A percentile compares a stretch with the other conserved stretches of the same genome.
Evolutionary conservation across 1,140 invertebrate genomes (phyloP).

Genomic region (Dendrolimus punctatus): DNA sequence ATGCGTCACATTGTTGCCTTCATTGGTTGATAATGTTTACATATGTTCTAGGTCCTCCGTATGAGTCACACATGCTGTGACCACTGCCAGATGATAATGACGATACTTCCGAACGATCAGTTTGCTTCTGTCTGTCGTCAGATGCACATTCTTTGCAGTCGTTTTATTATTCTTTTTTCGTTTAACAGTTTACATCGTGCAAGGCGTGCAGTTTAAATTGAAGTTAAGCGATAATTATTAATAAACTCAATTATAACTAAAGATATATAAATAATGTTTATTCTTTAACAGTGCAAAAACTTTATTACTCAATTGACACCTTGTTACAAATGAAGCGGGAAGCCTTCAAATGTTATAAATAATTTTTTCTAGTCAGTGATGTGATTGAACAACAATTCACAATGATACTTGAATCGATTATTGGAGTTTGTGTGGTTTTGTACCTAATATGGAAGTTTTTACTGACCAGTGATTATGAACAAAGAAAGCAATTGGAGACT

Average conservation of each 20-base stretch:
- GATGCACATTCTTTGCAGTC: conserved; percentile 24
- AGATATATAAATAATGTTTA: conserved; percentile 24
- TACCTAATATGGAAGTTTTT: conserved; percentile 51
- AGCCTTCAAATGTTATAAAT: conserved; percentile 27
- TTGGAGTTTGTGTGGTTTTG: conserved; percentile 37
- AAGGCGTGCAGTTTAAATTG: not conserved
- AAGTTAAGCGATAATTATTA: not conserved
- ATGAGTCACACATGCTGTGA: conserved; percentile 41
- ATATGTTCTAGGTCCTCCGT: conserved; percentile 42
- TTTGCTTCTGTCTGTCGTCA: conserved; percentile 26
- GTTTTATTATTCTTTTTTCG: conserved; percentile 10
- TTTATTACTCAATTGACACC: conserved; percentile 25
- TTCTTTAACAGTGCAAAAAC: conserved; percentile 32
- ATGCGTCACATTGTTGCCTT: conserved; percentile 47
- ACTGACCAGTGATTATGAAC: conserved; percentile 18
- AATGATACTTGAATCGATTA: conserved; percentile 52
- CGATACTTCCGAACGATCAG: conserved; percentile 30
- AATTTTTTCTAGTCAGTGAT: conserved; percentile 51
- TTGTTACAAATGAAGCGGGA: conserved; percentile 37
- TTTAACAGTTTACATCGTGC: not conserved
- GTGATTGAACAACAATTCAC: conserved; percentile 38
- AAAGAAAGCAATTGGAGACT: not conserved
- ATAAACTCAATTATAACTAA: not conserved
- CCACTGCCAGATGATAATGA: conserved; percentile 41
- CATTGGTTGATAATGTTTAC: conserved; percentile 49